A percentile compares a stretch with the other conserved stretches of the same genome.
Evolutionary conservation across 2,797 vertebrate genomes (phyloP).

Genomic region (Thaleichthys pacificus): DNA sequence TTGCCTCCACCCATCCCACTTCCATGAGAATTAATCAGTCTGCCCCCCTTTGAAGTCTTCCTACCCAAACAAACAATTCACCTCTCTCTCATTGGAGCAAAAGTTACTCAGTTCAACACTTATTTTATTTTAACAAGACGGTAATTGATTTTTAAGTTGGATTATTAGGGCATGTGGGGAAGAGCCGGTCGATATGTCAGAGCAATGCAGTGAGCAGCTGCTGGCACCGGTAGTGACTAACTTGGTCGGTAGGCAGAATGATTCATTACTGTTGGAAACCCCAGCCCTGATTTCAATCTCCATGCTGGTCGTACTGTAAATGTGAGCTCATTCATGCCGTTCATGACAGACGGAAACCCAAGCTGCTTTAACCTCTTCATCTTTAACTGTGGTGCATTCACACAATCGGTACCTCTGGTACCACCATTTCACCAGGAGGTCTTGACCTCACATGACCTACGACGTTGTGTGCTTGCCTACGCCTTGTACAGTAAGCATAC

Average conservation of each 20-base stretch:
- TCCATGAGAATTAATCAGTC: conserved; percentile 56
- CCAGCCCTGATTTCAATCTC: conserved; percentile 16
- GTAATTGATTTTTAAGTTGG: conserved; percentile 31
- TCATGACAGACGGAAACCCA: not conserved
- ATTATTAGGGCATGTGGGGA: conserved; percentile 45
- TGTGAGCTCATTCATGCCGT: not conserved
- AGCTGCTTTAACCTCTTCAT: not conserved
- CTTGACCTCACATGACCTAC: no score
- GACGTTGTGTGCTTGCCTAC: no score
- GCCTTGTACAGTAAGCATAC: no score
- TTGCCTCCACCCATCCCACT: not conserved
- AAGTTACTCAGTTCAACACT: not conserved
- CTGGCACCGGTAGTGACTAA: conserved; percentile 18
- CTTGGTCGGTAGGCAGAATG: conserved; percentile 16
- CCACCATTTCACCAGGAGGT: not conserved
- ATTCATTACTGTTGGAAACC: conserved; percentile 47
- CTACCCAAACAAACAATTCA: conserved; percentile 55
- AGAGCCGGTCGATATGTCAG: conserved; percentile 28
- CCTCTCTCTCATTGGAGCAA: conserved; percentile 44
- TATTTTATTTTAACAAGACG: conserved; percentile 9
- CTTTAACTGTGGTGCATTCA: no score
- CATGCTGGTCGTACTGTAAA: not conserved
- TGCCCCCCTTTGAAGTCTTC: conserved; percentile 36
- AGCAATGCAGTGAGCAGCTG: conserved; percentile 14
- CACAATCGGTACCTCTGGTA: not conserved